Conservation (phyloP, 2,797 vertebrate genomes). For the Chiroxiphia lanceolata region DNA sequence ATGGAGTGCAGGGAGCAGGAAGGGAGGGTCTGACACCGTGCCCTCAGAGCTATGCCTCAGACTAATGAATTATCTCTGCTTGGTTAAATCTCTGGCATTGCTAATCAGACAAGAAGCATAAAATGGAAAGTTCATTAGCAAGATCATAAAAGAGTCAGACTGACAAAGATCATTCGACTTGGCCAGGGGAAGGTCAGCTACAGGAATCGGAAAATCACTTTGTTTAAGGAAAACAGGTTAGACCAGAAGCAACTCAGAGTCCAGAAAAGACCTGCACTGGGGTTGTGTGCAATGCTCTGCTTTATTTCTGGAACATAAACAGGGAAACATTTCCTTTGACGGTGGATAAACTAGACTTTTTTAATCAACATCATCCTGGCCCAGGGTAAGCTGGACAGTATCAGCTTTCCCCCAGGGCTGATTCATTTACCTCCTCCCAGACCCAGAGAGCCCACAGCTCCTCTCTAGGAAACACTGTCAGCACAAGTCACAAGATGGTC, state of each 20-base stretch:
- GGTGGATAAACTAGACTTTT: background rate
- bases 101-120: slow-evolving; percentile 65
- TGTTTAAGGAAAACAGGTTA: slow-evolving; percentile 7
- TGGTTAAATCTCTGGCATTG: slow-evolving; percentile 59
- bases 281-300: background rate
- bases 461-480: background rate
- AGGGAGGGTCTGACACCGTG: slow-evolving; percentile 17
- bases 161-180: slow-evolving; percentile 37
- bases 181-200: background rate
- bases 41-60: slow-evolving; percentile 37
- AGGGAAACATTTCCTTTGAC: background rate
- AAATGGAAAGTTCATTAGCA: slow-evolving; percentile 62
- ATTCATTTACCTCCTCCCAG: background rate
- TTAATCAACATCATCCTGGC: background rate
- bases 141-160: slow-evolving; percentile 59
- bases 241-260: background rate
- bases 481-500: slow-evolving; percentile 24
- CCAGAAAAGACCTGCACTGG: background rate
- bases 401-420: background rate
- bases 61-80: slow-evolving; percentile 61
- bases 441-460: background rate
- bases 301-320: slow-evolving; percentile 4
- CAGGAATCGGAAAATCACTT: background rate
- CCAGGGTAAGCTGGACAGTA: background rate
- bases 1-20: background rate